These are phyloP conservation scores for Pandion haliaetus DNA, from an alignment of 2,113 vertebrate genomes.

Conservation along the genomic window DNA sequence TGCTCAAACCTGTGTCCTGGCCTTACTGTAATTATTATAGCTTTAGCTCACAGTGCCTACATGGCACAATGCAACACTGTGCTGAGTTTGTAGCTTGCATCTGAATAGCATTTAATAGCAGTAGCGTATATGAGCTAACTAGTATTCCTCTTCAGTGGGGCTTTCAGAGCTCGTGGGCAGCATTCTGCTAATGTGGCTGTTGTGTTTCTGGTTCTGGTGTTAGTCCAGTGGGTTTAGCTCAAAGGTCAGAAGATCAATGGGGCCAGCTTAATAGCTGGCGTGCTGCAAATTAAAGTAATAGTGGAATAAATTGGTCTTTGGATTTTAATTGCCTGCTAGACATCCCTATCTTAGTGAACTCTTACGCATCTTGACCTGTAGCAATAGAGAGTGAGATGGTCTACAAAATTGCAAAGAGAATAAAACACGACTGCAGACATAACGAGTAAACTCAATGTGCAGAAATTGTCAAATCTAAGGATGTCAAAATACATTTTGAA, in stretches of 20 bases:
- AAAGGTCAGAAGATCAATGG: neutral
- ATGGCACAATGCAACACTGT: rapidly evolving
- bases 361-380: neutral
- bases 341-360: neutral
- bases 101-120: neutral
- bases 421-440: neutral
- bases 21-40: neutral
- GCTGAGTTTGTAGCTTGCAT: neutral
- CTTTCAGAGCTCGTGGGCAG: neutral
- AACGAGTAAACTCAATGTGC: neutral
- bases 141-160: too few species aligned
- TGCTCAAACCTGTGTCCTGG: neutral
- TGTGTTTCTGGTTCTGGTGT: neutral
- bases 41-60: neutral
- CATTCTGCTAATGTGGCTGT: neutral
- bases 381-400: neutral
- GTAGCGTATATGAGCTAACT: rapidly evolving
- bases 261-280: neutral
- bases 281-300: neutral
- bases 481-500: neutral
- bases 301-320: neutral
- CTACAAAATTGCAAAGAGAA: neutral
- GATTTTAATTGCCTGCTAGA: neutral
- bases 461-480: neutral
- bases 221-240: neutral